Evolutionary conservation across 1,140 invertebrate genomes (phyloP).

Genomic region (Aphaenogaster ashmeadi): DNA sequence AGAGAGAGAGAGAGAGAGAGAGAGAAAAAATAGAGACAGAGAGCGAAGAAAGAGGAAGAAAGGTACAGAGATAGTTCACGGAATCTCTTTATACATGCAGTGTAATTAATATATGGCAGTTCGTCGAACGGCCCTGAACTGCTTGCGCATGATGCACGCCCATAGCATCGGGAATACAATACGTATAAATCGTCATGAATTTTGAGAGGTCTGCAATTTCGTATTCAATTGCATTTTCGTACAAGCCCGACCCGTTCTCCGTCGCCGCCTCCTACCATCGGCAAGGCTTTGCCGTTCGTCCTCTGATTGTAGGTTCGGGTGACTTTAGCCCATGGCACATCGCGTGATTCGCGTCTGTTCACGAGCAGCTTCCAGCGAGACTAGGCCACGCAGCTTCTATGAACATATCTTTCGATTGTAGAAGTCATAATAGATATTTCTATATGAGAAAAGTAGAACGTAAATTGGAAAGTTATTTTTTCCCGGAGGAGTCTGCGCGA

Average conservation of each 20-base stretch:
- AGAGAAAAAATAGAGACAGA: not conserved
- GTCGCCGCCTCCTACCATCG: conserved; percentile 43
- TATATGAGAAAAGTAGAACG: not conserved
- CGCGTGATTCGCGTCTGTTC: conserved; percentile 5
- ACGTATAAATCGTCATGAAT: conserved; percentile 82
- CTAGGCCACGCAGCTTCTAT: not conserved
- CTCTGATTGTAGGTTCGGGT: conserved; percentile 74
- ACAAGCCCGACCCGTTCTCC: conserved; percentile 54
- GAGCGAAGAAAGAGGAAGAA: not conserved
- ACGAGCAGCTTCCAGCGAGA: conserved; percentile 1
- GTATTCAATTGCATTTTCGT: conserved; percentile 80
- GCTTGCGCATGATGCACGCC: conserved; percentile 72
- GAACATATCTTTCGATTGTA: not conserved
- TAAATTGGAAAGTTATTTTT: conserved; percentile 2
- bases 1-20: not conserved
- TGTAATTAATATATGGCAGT: conserved; percentile 72
- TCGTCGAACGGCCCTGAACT: conserved; percentile 54
- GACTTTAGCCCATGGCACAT: conserved; percentile 64
- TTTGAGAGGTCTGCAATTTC: conserved; percentile 81
- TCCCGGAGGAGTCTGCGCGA: not conserved
- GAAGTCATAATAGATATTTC: not conserved
- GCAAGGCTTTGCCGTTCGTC: conserved; percentile 54
- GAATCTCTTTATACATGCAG: not conserved
- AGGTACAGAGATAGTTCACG: not conserved
- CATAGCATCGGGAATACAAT: conserved; percentile 78